A percentile compares a stretch with the other conserved stretches of the same genome.
Evolutionary conservation across 1,140 invertebrate species (phyloP).

Genomic region (Helicorthomorpha holstii): DNA sequence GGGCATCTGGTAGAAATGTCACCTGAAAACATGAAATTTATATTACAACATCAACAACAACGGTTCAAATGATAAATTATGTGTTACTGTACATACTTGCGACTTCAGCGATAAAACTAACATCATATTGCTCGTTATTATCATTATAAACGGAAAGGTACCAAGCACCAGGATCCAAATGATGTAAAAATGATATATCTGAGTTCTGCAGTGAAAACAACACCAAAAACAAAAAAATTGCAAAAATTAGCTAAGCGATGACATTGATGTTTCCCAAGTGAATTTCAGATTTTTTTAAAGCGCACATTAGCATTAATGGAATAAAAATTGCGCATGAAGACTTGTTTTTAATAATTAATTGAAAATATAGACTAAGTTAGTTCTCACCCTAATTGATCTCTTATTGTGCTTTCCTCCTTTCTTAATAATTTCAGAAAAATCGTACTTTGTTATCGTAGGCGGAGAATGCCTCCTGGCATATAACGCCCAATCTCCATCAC

Average conservation of each 20-base stretch:
- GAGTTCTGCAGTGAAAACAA: too few species aligned
- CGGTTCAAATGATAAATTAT: background rate
- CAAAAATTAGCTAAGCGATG: too few species aligned
- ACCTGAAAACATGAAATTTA: conserved; percentile 7
- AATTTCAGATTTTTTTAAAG: too few species aligned
- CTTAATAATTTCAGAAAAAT: conserved; percentile 56
- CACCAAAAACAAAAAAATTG: too few species aligned
- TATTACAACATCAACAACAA: background rate
- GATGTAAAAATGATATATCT: conserved; percentile 62
- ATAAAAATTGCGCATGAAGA: too few species aligned
- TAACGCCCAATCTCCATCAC: conserved; percentile 80
- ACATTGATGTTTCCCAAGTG: too few species aligned
- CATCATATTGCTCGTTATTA: conserved; percentile 60
- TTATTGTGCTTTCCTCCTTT: too few species aligned
- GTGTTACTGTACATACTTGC: conserved; percentile 2
- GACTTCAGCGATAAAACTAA: conserved; percentile 24
- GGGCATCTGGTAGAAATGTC: conserved; percentile 40
- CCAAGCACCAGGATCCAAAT: conserved; percentile 82
- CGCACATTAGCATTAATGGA: too few species aligned
- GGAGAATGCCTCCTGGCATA: conserved; percentile 80
- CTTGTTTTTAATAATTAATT: too few species aligned
- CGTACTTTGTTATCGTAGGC: conserved; percentile 86
- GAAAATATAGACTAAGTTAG: too few species aligned
- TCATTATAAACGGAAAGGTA: conserved; percentile 93
- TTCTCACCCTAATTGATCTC: too few species aligned